These are phyloP conservation scores for Micromys minutus DNA, from an alignment of 2,113 vertebrate species.

Conservation along the genomic window DNA sequence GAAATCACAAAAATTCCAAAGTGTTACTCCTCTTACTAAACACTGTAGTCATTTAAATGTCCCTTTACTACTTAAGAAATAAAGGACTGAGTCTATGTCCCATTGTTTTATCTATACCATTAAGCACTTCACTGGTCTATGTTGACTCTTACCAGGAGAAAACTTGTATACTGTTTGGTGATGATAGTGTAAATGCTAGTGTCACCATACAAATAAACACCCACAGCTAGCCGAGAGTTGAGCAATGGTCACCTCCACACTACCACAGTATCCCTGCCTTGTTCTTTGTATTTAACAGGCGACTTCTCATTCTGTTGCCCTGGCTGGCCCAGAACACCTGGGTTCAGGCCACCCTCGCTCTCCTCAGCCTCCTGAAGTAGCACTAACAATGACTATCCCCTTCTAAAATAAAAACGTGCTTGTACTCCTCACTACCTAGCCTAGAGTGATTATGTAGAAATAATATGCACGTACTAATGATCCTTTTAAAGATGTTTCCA, in stretches of 20 bases:
- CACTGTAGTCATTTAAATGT: conserved; percentile 9
- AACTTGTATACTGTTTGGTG: background rate
- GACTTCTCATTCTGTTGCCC: background rate
- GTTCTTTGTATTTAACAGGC: background rate
- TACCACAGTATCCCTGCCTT: background rate
- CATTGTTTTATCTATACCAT: background rate
- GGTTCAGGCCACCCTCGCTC: background rate
- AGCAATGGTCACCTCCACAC: no score
- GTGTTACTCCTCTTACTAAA: conserved; percentile 13
- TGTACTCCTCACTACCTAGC: background rate
- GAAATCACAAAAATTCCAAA: conserved; percentile 29
- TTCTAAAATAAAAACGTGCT: background rate
- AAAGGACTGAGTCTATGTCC: background rate
- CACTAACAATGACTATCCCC: background rate
- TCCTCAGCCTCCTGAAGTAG: background rate
- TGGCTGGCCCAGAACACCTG: background rate
- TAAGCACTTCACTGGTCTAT: background rate
- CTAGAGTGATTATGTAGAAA: conserved; percentile 11
- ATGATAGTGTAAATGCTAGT: background rate
- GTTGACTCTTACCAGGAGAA: background rate
- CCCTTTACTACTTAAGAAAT: conserved; percentile 1
- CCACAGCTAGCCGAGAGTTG: background rate
- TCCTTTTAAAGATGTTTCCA: background rate
- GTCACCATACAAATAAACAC: background rate
- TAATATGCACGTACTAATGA: background rate